phyloP scores from a whole-genome alignment of 1,140 invertebrate species.

The Nephila pilipes region DNA sequence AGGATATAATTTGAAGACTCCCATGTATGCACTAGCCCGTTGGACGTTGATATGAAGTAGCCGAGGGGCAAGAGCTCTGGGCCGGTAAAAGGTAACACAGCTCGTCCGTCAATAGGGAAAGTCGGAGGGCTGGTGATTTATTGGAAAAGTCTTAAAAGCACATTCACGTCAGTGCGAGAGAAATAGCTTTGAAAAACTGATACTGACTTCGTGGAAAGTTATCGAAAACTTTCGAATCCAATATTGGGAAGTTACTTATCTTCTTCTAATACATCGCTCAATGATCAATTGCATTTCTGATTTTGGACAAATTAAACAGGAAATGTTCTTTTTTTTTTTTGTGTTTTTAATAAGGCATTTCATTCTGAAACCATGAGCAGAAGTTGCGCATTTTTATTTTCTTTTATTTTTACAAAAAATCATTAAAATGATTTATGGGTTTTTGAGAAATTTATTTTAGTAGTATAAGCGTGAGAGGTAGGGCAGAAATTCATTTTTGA shows the following conservation, averaged over 20 bases:
- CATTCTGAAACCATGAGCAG: not conserved
- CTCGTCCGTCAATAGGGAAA: conserved; percentile 58
- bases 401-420: not conserved
- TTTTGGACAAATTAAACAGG: conserved; percentile 29
- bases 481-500: not conserved
- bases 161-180: conserved; percentile 34
- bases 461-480: not conserved
- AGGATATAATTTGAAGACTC: not conserved
- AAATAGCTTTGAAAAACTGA: conserved; percentile 69
- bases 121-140: conserved; percentile 62
- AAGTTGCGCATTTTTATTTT: not conserved
- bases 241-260: conserved; percentile 55
- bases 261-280: not conserved
- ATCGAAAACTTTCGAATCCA: conserved; percentile 60
- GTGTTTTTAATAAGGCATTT: not conserved
- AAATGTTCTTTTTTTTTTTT: not conserved
- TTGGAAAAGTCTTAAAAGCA: conserved; percentile 40
- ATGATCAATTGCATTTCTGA: conserved; percentile 39
- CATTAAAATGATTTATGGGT: conserved; percentile 7
- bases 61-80: conserved; percentile 56
- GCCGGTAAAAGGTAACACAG: conserved; percentile 28
- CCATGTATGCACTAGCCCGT: conserved; percentile 1
- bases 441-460: not conserved
- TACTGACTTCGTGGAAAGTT: conserved; percentile 49
- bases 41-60: conserved; percentile 51